These are phyloP conservation scores for Ictidomys tridecemlineatus DNA, from an alignment of 2,113 vertebrate species.

Conservation along the genomic window DNA sequence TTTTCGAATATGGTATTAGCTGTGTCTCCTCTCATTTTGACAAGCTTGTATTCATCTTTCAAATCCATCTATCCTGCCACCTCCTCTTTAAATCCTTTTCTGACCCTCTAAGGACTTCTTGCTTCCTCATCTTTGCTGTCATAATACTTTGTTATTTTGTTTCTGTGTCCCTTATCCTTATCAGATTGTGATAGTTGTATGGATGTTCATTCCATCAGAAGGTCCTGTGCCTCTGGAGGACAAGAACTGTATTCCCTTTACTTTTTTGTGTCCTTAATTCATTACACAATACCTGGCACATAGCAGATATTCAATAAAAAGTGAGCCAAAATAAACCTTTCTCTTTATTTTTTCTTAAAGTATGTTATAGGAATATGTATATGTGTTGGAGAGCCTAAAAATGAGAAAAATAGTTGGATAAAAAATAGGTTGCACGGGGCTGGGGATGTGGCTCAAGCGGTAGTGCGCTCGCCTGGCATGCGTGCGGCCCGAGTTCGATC, in stretches of 20 bases:
- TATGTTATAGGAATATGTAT: neutral
- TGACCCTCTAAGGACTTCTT: neutral
- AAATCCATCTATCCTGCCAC: neutral
- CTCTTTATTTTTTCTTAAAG: neutral
- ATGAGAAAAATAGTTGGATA: neutral
- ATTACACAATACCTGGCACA: neutral
- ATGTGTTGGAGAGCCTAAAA: conserved; percentile 28
- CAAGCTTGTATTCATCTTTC: neutral
- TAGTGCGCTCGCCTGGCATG: too few species aligned
- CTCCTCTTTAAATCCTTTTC: conserved; percentile 47
- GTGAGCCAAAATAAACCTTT: neutral
- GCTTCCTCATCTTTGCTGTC: conserved; percentile 36
- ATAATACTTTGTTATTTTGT: neutral
- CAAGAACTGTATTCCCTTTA: neutral
- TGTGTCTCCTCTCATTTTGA: neutral
- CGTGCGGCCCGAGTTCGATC: too few species aligned
- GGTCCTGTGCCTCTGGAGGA: neutral
- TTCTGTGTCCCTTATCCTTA: conserved; percentile 16
- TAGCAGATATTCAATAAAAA: conserved; percentile 22
- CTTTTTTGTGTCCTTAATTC: neutral
- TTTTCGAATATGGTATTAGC: conserved; percentile 18
- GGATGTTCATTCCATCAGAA: neutral
- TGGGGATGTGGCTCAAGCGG: too few species aligned
- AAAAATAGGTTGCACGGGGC: neutral
- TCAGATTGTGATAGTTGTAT: neutral